These are phyloP conservation scores for Orchestia grillus DNA, from an alignment of 1,140 invertebrate genomes.

Conservation along the genomic window DNA sequence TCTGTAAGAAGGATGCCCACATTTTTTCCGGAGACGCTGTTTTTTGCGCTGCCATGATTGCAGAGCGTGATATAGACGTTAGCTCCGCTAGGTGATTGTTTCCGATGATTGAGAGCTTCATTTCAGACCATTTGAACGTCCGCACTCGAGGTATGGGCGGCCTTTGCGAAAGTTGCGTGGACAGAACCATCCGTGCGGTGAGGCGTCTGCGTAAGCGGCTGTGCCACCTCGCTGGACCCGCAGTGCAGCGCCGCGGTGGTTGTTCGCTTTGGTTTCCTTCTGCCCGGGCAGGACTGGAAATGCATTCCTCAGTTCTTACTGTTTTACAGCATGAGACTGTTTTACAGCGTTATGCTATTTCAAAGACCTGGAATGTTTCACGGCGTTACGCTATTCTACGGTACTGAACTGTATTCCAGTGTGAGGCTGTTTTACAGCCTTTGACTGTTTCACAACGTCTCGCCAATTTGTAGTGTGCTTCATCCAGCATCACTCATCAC, in stretches of 20 bases:
- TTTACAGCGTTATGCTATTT: too few species aligned
- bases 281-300: not conserved
- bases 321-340: not conserved
- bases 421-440: not conserved
- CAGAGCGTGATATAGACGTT: conserved; percentile 55
- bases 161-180: not conserved
- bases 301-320: not conserved
- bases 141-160: not conserved
- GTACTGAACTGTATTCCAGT: too few species aligned
- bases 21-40: not conserved
- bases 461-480: too few species aligned
- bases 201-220: not conserved
- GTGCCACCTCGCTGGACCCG: not conserved
- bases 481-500: not conserved
- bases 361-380: too few species aligned
- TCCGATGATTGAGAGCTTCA: conserved; percentile 36
- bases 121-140: conserved; percentile 39
- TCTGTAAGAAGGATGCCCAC: not conserved
- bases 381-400: too few species aligned
- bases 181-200: too few species aligned
- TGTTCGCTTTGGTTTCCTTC: not conserved
- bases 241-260: too few species aligned
- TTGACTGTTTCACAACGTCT: not conserved
- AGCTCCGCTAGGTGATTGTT: conserved; percentile 30
- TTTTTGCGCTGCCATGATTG: conserved; percentile 42